A percentile compares a stretch with the other conserved stretches of the same genome.
These are phyloP conservation scores for Spondyliosoma cantharus DNA, from an alignment of 2,797 vertebrate genomes.

Conservation along the genomic window DNA sequence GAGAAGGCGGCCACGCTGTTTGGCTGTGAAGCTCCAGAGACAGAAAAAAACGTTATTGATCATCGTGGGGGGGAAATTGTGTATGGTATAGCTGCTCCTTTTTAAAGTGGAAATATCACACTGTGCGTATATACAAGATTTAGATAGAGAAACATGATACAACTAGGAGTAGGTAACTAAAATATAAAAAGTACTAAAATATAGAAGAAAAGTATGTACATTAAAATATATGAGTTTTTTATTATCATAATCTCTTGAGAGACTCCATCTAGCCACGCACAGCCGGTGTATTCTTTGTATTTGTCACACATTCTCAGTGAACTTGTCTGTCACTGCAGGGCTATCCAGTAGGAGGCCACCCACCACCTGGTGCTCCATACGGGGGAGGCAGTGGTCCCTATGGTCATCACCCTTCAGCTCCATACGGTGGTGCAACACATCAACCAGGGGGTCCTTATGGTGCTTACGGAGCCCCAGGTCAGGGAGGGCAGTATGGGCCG, in stretches of 20 bases:
- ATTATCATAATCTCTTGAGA: neutral
- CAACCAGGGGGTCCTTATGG: slow-evolving; percentile 62
- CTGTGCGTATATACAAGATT: no score
- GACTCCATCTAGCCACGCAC: neutral
- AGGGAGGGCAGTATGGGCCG: slow-evolving; percentile 73
- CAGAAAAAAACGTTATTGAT: no score
- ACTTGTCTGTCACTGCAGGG: slow-evolving; percentile 61
- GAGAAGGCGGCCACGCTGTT: no score
- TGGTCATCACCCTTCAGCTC: slow-evolving; percentile 57
- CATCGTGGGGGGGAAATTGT: no score
- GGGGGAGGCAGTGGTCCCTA: slow-evolving; percentile 59
- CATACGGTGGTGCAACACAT: slow-evolving; percentile 63
- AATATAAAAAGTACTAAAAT: no score
- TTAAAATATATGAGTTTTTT: no score
- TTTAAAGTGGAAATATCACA: no score
- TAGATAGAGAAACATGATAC: no score
- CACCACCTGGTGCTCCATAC: slow-evolving; percentile 68
- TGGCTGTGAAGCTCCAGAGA: no score
- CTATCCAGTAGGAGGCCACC: slow-evolving; percentile 75
- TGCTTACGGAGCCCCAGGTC: slow-evolving; percentile 68
- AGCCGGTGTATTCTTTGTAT: neutral
- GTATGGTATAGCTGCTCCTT: no score
- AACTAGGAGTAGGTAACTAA: no score
- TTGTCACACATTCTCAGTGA: neutral
- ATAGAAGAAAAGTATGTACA: no score